These are phyloP conservation scores for Okapia johnstoni DNA, from an alignment of 2,113 vertebrate genomes.

Conservation along the genomic window DNA sequence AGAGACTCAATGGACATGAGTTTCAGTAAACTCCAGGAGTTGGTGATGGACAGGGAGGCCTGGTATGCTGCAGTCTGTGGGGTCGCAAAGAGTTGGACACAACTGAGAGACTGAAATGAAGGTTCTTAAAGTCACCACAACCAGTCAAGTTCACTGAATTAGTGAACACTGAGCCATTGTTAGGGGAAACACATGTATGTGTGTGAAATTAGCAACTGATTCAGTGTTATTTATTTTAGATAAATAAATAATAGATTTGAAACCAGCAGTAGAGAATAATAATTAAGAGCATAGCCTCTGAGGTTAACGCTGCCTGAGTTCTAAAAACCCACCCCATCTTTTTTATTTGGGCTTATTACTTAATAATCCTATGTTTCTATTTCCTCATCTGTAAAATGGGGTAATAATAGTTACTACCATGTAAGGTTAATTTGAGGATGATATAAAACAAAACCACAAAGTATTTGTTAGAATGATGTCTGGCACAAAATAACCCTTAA, in stretches of 20 bases:
- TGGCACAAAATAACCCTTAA: conserved; percentile 25
- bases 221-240: neutral
- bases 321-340: neutral
- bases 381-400: neutral
- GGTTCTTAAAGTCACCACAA: neutral
- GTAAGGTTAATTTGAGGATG: neutral
- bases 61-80: neutral
- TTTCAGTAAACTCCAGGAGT: neutral
- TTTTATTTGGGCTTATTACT: neutral
- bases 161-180: neutral
- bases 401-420: neutral
- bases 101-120: neutral
- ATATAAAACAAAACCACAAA: conserved; percentile 15
- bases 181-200: neutral
- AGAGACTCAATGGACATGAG: neutral
- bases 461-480: conserved; percentile 14
- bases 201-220: neutral
- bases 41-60: neutral
- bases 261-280: neutral
- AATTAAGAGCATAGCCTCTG: neutral
- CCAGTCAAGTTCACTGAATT: too few species aligned
- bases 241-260: conserved; percentile 20
- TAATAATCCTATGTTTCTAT: neutral
- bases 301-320: neutral
- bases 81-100: neutral